Conservation (phyloP, 2,113 vertebrate genomes). For the Nothobranchius furzeri region DNA sequence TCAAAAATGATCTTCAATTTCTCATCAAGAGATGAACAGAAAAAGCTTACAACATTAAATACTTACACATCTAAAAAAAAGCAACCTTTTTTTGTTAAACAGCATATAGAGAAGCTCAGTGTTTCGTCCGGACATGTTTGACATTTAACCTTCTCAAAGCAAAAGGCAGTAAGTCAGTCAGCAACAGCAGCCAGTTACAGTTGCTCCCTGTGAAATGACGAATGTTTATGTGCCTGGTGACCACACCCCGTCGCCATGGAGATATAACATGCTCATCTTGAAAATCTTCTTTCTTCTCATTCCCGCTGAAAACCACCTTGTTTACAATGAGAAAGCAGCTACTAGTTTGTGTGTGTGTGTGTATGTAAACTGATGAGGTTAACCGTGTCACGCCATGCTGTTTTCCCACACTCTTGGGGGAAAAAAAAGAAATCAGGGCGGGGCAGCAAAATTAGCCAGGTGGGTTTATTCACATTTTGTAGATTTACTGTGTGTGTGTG, state of each 20-base stretch:
- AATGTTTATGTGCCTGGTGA: background rate
- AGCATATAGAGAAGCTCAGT: no score
- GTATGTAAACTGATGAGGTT: constrained; percentile 8
- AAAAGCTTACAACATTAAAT: background rate
- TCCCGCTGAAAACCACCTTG: constrained; percentile 5
- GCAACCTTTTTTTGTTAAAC: no score
- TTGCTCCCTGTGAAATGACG: constrained; percentile 3
- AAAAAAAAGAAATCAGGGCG: background rate
- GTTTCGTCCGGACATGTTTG: no score
- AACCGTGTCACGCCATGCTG: constrained; percentile 14
- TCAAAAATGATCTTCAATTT: background rate
- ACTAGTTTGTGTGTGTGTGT: constrained; percentile 8
- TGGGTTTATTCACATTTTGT: no score
- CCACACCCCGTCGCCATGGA: constrained; percentile 56
- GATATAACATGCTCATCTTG: constrained; percentile 58
- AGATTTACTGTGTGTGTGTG: no score
- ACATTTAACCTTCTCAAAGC: no score
- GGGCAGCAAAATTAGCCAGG: background rate
- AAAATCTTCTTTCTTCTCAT: constrained; percentile 34
- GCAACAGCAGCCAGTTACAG: constrained; percentile 10
- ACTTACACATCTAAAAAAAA: background rate
- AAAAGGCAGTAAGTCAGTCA: constrained; percentile 1
- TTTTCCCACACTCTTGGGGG: background rate
- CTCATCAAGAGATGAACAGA: background rate
- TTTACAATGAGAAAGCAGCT: constrained; percentile 37